A percentile compares a stretch with the other conserved stretches of the same genome.
Conservation (phyloP, 2,797 vertebrate genomes). For the Brotogeris chrysoptera region DNA sequence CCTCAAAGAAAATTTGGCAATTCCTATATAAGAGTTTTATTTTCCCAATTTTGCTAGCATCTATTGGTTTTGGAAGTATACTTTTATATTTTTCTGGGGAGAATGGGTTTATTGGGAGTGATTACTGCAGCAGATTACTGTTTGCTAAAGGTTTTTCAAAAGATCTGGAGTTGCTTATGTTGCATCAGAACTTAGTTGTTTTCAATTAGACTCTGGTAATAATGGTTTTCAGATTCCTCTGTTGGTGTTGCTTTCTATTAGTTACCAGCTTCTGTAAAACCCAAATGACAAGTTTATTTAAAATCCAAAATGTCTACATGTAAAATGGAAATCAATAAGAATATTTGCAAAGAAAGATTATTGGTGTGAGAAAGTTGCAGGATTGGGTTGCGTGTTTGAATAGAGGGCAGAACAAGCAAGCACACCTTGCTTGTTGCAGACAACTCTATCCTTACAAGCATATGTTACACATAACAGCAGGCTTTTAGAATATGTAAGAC, state of each 20-base stretch:
- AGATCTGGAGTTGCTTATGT: background rate
- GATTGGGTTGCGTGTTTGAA: background rate
- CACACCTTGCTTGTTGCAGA: background rate
- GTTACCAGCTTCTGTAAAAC: background rate
- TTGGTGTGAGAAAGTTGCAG: background rate
- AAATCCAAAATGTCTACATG: background rate
- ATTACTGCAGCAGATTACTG: background rate
- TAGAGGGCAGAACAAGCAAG: background rate
- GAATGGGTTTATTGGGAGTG: background rate
- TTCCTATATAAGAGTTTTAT: background rate
- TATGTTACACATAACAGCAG: background rate
- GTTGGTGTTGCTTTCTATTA: background rate
- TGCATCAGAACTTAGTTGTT: background rate
- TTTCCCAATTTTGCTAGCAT: background rate
- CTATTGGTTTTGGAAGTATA: background rate
- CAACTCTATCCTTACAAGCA: background rate
- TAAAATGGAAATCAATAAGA: background rate
- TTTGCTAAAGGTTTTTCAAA: background rate
- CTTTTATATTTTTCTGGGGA: background rate
- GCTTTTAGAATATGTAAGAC: background rate
- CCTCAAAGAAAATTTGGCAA: background rate
- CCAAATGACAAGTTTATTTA: background rate
- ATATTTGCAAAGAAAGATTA: background rate
- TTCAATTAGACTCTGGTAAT: background rate
- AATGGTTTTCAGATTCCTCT: background rate